A percentile compares a stretch with the other conserved stretches of the same genome.
These are phyloP conservation scores for Aporophyla lueneburgensis DNA, from an alignment of 2,888 invertebrate genomes.

Conservation along the genomic window DNA sequence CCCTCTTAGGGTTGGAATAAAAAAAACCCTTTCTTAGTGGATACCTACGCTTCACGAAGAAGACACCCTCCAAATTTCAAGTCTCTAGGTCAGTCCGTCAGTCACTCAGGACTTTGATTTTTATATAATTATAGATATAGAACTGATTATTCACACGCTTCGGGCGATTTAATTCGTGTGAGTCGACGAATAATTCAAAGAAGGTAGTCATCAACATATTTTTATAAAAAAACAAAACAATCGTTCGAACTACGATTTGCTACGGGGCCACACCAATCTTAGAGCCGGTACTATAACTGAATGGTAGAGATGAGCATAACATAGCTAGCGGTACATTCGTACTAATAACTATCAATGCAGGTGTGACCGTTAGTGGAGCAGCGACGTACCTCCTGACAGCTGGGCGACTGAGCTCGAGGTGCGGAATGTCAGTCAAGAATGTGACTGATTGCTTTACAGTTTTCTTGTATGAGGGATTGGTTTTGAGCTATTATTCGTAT, in stretches of 20 bases:
- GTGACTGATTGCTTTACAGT: constrained; percentile 11
- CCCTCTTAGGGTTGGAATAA: no score
- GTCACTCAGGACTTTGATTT: no score
- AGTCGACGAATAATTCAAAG: no score
- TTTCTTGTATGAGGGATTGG: neutral
- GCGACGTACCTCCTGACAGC: constrained; percentile 8
- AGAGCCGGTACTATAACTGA: constrained; percentile 45
- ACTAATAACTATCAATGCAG: constrained; percentile 34
- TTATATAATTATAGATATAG: no score
- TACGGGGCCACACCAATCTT: constrained; percentile 11
- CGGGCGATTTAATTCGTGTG: no score
- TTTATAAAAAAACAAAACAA: neutral
- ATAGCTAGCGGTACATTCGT: constrained; percentile 41
- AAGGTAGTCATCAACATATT: neutral
- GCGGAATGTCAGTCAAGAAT: constrained; percentile 22
- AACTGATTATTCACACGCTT: no score
- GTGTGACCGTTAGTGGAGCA: constrained; percentile 46
- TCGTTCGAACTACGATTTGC: neutral
- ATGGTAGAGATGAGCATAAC: constrained; percentile 49
- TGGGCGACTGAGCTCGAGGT: neutral
- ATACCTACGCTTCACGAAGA: no score
- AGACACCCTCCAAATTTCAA: no score
- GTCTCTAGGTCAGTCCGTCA: no score
- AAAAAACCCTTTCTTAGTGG: no score
- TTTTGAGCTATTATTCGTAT: neutral